Evolutionary conservation across 2,797 vertebrate genomes (phyloP).

Genomic region (Labeo calbasu): DNA sequence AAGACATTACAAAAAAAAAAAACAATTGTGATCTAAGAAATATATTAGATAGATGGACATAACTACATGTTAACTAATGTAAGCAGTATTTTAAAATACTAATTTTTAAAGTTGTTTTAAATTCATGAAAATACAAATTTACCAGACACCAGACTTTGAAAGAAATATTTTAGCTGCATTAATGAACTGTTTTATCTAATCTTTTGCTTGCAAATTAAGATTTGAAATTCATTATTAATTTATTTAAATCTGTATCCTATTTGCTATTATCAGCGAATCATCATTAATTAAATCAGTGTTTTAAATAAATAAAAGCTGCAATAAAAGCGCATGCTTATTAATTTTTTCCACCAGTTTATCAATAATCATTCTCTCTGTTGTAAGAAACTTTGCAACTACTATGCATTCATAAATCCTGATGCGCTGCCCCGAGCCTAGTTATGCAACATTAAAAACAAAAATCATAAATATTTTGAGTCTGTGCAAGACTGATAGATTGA

Average conservation of each 20-base stretch:
- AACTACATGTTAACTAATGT: neutral
- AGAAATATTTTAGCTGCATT: neutral
- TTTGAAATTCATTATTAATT: neutral
- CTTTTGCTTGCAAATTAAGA: slow-evolving; percentile 1
- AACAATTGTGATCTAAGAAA: neutral
- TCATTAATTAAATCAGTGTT: slow-evolving; percentile 23
- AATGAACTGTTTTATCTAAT: slow-evolving; percentile 12
- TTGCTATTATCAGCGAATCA: slow-evolving; percentile 11
- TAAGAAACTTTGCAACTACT: neutral
- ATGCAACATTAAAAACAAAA: neutral
- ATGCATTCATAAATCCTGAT: neutral
- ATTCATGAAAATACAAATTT: neutral
- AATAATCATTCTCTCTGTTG: neutral
- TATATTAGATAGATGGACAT: slow-evolving; percentile 9
- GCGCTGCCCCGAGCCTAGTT: neutral
- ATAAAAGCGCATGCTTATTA: neutral
- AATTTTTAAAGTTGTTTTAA: neutral
- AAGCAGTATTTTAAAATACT: neutral
- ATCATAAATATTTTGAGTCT: neutral
- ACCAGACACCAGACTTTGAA: neutral
- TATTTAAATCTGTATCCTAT: slow-evolving; percentile 12
- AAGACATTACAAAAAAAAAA: neutral
- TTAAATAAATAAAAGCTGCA: neutral
- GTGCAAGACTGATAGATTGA: neutral
- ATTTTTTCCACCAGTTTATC: neutral